These are phyloP conservation scores for Drosophila azteca DNA, from an alignment of 1,140 invertebrate species.

Conservation along the genomic window DNA sequence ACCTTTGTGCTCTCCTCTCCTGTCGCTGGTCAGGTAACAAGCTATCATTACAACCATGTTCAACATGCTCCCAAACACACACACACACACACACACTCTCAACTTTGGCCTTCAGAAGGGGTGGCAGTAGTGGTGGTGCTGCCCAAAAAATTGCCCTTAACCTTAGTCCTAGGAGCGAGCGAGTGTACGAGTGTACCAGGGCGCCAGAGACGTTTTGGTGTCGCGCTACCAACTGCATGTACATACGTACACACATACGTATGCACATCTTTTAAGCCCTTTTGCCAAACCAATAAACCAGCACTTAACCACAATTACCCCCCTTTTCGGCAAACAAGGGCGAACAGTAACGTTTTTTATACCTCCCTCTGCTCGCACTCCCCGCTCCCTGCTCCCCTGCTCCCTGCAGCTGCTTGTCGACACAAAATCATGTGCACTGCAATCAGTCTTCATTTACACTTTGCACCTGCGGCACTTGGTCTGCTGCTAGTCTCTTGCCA, in stretches of 20 bases:
- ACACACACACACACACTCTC: neutral
- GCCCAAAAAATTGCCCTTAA: slow-evolving; percentile 49
- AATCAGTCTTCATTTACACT: slow-evolving; percentile 82
- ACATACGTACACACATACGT: slow-evolving; percentile 44
- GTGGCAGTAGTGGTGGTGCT: too few relatives aligned
- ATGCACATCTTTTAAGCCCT: slow-evolving; percentile 73
- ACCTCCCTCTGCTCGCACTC: slow-evolving; percentile 11
- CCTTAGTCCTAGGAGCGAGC: slow-evolving; percentile 36
- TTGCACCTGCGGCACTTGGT: slow-evolving; percentile 74
- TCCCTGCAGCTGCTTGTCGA: slow-evolving; percentile 35
- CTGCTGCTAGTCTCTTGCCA: slow-evolving; percentile 40
- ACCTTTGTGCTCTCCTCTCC: neutral
- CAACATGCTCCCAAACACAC: slow-evolving; percentile 13
- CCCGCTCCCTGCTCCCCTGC: neutral
- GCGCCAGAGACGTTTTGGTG: slow-evolving; percentile 22
- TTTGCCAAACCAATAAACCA: slow-evolving; percentile 80
- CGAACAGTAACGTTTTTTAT: slow-evolving; percentile 67
- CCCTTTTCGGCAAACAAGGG: slow-evolving; percentile 70
- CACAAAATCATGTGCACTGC: slow-evolving; percentile 69
- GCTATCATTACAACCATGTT: slow-evolving; percentile 22
- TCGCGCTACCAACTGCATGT: slow-evolving; percentile 53
- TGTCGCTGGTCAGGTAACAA: slow-evolving; percentile 23
- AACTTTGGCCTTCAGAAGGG: slow-evolving; percentile 8
- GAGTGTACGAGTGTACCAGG: slow-evolving; percentile 20
- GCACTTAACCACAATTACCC: slow-evolving; percentile 82